Evolutionary conservation across 2,113 vertebrate genomes (phyloP), one percentile per base, ranked within the genome.

Genomic region (Rutilus rutilus): DNA sequence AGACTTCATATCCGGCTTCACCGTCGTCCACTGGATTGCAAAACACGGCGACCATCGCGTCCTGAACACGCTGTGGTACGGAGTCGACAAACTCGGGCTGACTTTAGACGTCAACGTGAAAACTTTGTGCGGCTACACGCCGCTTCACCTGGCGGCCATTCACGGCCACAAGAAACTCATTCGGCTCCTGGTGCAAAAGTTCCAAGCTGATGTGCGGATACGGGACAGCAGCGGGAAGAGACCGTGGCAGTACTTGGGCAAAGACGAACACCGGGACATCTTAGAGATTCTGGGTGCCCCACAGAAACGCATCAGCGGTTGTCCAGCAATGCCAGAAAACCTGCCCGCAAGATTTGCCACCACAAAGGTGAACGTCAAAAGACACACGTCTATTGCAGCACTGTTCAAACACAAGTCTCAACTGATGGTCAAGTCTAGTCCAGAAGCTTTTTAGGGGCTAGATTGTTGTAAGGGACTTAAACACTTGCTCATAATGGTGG

Each of bases 1-100:
- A 27, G 98, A 99, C 90, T 99, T 99, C 91, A 91, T 99, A 87
- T 97, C 97, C 0, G 98, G 98, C 25, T 99, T 95, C 91, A 99
- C 96, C 0, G 94, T 96, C 2, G 94, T 98, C 75, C 98, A 99
- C 94, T 99, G 98, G 98, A 95, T 98, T 65, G 97, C 97, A 82
- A 99, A 99, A 88, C 98, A 98, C 0, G 97, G 98, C 0, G 93
- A 96, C 60, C 94, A 95, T 65, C 27, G 91, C 0, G 97, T 96
- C 62, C 94, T 99, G 89, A 95, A 95, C 92, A 95, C 96, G 6
- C 91, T 99, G 67, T 94, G 95, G 30, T 94, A 92, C 0, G 95
- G 95, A 0, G 96, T 96, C 0, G 82, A 45, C 21, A 94, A 92
- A 78, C 79, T 83, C 0, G 96, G 97, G 36, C 54, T 97, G 90